Conservation (phyloP, 2,113 vertebrate species). For the Hiodon alosoides region DNA sequence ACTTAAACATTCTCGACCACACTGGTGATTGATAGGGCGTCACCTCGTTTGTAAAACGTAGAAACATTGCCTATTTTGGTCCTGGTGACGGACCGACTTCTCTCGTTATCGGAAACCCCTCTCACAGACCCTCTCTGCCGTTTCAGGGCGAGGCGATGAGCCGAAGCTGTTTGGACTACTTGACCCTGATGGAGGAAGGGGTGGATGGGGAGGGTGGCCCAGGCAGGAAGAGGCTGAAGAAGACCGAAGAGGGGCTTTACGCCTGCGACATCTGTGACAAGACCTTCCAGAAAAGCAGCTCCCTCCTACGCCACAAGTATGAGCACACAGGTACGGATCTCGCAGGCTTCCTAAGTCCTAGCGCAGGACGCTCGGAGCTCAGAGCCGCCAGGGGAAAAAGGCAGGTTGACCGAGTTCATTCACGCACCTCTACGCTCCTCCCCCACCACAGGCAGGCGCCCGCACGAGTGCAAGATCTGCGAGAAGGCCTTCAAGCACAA, state of each 20-base stretch:
- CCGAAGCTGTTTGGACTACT: constrained; percentile 54
- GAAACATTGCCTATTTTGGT: background rate
- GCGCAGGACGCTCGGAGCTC: background rate
- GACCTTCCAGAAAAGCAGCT: constrained; percentile 78
- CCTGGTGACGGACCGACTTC: background rate
- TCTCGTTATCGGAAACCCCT: background rate
- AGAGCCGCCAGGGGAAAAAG: too few species aligned
- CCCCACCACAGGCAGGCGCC: constrained; percentile 61
- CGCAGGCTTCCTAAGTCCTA: background rate
- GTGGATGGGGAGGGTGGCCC: constrained; percentile 46
- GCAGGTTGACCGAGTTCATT: background rate
- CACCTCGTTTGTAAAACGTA: background rate
- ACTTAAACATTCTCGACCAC: background rate
- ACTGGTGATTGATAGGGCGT: background rate
- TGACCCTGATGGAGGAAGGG: constrained; percentile 59
- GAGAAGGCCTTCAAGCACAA: constrained; percentile 78
- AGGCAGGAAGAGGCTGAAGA: constrained; percentile 64
- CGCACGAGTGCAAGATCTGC: constrained; percentile 71
- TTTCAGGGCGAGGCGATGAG: constrained; percentile 52
- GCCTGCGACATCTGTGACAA: constrained; percentile 75
- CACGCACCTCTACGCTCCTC: background rate
- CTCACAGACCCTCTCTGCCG: background rate
- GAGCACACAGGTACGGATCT: constrained; percentile 70
- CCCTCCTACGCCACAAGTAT: constrained; percentile 73
- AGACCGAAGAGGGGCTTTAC: constrained; percentile 71